Conservation (phyloP, 1,140 invertebrate genomes). For the Belonocnema kinseyi region DNA sequence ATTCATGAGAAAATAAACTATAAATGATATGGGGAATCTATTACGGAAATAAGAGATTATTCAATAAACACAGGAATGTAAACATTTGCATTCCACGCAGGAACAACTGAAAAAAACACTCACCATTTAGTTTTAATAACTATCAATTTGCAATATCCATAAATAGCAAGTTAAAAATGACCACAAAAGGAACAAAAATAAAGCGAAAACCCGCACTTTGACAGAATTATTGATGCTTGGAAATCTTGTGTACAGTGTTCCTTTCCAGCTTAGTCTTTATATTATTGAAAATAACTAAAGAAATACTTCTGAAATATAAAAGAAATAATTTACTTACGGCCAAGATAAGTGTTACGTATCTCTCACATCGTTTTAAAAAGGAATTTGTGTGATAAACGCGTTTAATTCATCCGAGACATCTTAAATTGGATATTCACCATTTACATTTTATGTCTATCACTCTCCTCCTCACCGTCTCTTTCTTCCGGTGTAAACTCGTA, state of each 20-base stretch:
- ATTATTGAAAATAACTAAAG: neutral
- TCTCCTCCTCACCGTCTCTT: neutral
- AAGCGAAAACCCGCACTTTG: slow-evolving; percentile 10
- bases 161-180: neutral
- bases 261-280: neutral
- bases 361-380: slow-evolving; percentile 42
- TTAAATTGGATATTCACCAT: neutral
- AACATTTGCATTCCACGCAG: no score
- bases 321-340: slow-evolving; percentile 30
- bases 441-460: slow-evolving; percentile 1
- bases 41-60: no score
- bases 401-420: neutral
- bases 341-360: slow-evolving; percentile 32
- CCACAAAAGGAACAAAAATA: slow-evolving; percentile 33
- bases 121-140: neutral
- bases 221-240: slow-evolving; percentile 22
- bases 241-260: neutral
- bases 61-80: no score
- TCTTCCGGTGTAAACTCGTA: neutral
- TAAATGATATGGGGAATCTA: no score
- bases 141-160: neutral
- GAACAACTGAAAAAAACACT: no score
- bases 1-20: no score
- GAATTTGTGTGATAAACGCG: neutral
- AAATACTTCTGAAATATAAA: neutral